These are phyloP conservation scores for Psilanteris sp. DNA, from an alignment of 1,140 invertebrate species.

Conservation along the genomic window DNA sequence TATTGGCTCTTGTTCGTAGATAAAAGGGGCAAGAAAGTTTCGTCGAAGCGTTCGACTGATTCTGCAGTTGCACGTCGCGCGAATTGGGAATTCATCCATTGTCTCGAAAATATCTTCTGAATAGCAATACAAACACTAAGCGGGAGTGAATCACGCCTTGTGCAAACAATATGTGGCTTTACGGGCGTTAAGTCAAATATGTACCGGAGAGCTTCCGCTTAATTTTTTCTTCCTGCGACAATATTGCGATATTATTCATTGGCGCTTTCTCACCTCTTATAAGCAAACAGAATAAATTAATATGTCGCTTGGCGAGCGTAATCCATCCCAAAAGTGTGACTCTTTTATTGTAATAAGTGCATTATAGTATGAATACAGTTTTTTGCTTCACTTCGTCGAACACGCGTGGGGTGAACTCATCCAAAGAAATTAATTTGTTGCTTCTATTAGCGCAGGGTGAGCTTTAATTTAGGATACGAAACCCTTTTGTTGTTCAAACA, in stretches of 20 bases:
- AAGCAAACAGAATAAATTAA: conserved; percentile 47
- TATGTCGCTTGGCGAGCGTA: conserved; percentile 30
- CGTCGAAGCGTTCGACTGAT: conserved; percentile 43
- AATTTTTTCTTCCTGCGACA: conserved; percentile 34
- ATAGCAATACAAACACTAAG: conserved; percentile 66
- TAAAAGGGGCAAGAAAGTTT: conserved; percentile 64
- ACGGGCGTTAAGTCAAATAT: conserved; percentile 61
- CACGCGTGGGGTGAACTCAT: too few species aligned
- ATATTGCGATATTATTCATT: conserved; percentile 22
- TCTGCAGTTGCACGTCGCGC: conserved; percentile 59
- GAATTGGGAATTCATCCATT: conserved; percentile 62
- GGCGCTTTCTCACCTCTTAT: conserved; percentile 17
- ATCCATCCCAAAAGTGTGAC: too few species aligned
- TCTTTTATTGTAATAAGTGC: too few species aligned
- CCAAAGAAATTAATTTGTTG: too few species aligned
- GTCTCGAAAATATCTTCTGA: conserved; percentile 69
- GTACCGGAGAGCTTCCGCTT: conserved; percentile 38
- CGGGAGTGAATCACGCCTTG: conserved; percentile 60
- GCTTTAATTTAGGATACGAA: too few species aligned
- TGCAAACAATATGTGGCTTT: conserved; percentile 65
- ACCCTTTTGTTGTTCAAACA: too few species aligned
- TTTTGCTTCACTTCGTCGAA: too few species aligned
- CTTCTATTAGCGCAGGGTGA: too few species aligned
- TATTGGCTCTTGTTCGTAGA: conserved; percentile 65
- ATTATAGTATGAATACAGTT: too few species aligned